Conservation (phyloP, 2,888 invertebrate genomes). For the Strigamia maritima region DNA sequence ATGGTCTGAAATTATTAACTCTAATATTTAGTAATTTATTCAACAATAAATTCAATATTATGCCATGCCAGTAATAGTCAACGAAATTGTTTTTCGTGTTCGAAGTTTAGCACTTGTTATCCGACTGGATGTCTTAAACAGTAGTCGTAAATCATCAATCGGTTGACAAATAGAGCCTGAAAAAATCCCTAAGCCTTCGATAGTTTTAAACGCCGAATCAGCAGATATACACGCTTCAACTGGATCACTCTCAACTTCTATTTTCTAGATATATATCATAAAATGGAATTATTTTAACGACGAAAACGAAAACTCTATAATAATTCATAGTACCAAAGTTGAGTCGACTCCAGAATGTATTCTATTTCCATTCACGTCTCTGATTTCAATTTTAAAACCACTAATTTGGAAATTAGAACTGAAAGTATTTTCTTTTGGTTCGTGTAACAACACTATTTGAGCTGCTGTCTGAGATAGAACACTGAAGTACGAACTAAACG, state of each 20-base stretch:
- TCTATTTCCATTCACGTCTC: conserved; percentile 30
- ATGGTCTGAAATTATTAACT: not conserved
- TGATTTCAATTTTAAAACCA: conserved; percentile 13
- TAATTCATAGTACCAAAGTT: not conserved
- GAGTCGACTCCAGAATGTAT: conserved; percentile 34
- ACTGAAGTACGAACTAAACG: conserved; percentile 17
- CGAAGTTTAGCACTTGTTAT: not conserved
- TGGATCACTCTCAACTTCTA: not conserved
- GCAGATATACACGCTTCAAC: conserved; percentile 13
- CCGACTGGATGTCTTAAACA: not conserved
- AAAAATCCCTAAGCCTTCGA: conserved; percentile 13
- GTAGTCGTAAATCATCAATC: conserved; percentile 4
- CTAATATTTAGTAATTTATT: not conserved
- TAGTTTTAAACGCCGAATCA: conserved; percentile 13
- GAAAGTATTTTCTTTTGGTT: not conserved
- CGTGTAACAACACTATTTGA: not conserved
- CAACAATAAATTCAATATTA: not conserved
- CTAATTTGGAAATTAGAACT: conserved; percentile 34
- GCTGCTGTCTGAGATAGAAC: not conserved
- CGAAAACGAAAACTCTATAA: not conserved
- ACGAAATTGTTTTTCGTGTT: not conserved
- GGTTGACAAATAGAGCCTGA: conserved; percentile 32
- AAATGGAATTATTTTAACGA: not conserved
- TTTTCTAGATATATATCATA: not conserved
- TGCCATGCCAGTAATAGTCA: not conserved